Conservation (phyloP, 2,113 vertebrate genomes). For the Paralichthys olivaceus region DNA sequence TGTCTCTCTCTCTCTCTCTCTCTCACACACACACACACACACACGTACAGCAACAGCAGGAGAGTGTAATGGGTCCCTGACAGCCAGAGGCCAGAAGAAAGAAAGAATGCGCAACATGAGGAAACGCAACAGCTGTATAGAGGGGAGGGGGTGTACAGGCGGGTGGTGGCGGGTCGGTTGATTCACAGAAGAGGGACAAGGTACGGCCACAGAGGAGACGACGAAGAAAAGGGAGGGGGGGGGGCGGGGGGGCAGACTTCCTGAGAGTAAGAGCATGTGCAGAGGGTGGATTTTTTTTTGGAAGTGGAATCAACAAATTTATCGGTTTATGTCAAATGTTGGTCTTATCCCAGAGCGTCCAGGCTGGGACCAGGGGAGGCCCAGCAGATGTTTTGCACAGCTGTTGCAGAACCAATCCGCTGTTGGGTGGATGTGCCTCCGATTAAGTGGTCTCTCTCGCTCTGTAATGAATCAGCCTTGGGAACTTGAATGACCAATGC, state of each 20-base stretch:
- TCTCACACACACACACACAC: slow-evolving; percentile 18
- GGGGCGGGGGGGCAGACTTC: background rate
- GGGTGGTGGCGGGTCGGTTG: slow-evolving; percentile 17
- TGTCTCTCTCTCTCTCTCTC: slow-evolving; percentile 36
- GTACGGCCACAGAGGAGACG: slow-evolving; percentile 37
- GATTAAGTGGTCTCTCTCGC: slow-evolving; percentile 53
- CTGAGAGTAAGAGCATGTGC: slow-evolving; percentile 20
- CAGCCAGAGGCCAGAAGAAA: slow-evolving; percentile 74
- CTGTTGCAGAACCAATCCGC: slow-evolving; percentile 67
- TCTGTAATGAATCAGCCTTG: slow-evolving; percentile 66
- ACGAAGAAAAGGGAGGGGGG: background rate
- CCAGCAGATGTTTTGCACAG: slow-evolving; percentile 75
- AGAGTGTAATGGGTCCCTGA: slow-evolving; percentile 74
- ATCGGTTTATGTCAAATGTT: slow-evolving; percentile 60
- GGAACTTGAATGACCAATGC: slow-evolving; percentile 53
- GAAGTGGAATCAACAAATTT: slow-evolving; percentile 65
- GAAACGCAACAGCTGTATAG: slow-evolving; percentile 79
- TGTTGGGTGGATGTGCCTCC: slow-evolving; percentile 61
- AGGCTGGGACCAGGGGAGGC: slow-evolving; percentile 30
- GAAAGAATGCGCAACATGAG: slow-evolving; percentile 81
- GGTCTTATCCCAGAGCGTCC: slow-evolving; percentile 57
- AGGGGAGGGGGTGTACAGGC: background rate
- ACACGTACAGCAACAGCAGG: slow-evolving; percentile 43
- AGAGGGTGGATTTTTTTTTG: slow-evolving; percentile 53
- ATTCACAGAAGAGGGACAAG: slow-evolving; percentile 49